These are phyloP conservation scores for Agapornis roseicollis DNA, from an alignment of 2,113 vertebrate species.

Conservation along the genomic window DNA sequence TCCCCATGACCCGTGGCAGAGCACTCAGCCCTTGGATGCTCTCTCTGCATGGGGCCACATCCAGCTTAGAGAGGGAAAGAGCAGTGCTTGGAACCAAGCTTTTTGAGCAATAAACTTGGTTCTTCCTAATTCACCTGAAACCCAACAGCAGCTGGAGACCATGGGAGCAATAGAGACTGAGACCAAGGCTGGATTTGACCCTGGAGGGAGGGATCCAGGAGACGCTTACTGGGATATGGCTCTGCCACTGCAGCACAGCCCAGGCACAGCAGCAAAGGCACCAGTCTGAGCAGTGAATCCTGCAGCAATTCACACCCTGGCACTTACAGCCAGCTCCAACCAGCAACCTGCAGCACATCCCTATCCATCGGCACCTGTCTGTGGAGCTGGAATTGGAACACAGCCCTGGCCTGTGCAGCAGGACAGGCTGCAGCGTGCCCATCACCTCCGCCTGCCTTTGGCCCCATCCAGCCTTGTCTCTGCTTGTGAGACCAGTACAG, in stretches of 20 bases:
- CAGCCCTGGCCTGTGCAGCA: background rate
- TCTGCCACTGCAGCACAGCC: background rate
- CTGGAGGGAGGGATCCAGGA: background rate
- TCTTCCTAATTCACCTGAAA: background rate
- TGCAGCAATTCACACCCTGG: background rate
- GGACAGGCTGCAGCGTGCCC: background rate
- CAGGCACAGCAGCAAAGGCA: background rate
- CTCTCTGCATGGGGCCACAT: background rate
- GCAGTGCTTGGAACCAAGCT: background rate
- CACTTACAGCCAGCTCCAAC: background rate
- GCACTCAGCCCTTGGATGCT: background rate
- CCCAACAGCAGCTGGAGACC: background rate
- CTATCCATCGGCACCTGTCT: background rate
- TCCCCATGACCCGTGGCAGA: background rate
- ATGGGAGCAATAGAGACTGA: background rate
- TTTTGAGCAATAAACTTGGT: background rate
- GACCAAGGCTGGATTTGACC: background rate
- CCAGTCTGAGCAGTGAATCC: background rate
- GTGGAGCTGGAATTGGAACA: accelerated
- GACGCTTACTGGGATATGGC: background rate
- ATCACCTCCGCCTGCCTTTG: accelerated
- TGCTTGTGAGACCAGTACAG: background rate
- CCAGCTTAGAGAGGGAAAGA: background rate
- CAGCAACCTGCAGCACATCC: background rate
- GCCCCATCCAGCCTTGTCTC: background rate